phyloP scores from a whole-genome alignment of 2,113 vertebrate genomes.

The Balaenoptera acutorostrata region DNA sequence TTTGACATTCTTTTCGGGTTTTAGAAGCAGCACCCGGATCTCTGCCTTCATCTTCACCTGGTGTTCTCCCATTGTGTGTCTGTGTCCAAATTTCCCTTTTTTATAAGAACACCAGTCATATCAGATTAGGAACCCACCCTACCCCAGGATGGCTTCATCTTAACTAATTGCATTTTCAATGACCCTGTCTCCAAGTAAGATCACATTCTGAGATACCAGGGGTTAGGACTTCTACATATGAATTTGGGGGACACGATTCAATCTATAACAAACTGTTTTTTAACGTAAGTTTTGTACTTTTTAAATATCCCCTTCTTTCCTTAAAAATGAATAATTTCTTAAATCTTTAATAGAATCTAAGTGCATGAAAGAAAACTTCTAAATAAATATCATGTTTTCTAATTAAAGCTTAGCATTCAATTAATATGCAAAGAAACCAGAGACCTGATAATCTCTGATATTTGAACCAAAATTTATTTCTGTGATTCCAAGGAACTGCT shows the following conservation, averaged over 20 bases:
- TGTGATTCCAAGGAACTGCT: neutral
- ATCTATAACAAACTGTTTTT: neutral
- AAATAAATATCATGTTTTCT: neutral
- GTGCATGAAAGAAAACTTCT: neutral
- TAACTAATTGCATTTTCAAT: neutral
- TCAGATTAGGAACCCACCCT: neutral
- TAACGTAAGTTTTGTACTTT: neutral
- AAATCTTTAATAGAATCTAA: neutral
- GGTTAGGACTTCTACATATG: neutral
- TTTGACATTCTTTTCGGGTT: neutral
- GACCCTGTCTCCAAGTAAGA: neutral
- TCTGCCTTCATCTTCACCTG: neutral
- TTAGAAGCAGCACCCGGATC: neutral
- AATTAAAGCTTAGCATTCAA: neutral
- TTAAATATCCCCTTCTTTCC: neutral
- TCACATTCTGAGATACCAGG: neutral
- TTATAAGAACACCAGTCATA: neutral
- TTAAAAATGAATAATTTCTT: constrained; percentile 20
- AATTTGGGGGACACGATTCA: neutral
- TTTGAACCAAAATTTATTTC: neutral
- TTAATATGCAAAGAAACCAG: neutral
- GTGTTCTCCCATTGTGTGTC: neutral
- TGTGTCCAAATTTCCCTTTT: neutral
- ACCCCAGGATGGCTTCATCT: neutral
- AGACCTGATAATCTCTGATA: neutral